Evolutionary conservation across 2,113 vertebrate species (phyloP).

Genomic region (Oceanodroma tethys): DNA sequence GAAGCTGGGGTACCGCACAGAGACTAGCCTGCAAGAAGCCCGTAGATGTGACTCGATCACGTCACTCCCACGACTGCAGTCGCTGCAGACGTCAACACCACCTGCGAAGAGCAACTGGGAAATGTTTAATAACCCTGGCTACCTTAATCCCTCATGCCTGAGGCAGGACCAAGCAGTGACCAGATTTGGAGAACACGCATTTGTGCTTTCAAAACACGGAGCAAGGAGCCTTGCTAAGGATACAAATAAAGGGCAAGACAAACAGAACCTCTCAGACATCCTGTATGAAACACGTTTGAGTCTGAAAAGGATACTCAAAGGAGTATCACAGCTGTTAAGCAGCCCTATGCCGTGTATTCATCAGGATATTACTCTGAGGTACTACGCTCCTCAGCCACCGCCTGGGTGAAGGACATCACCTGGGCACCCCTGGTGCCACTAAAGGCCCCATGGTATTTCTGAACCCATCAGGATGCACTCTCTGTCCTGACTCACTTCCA

Average conservation of each 20-base stretch:
- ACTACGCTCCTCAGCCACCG: background rate
- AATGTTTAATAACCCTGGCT: background rate
- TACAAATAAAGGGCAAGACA: background rate
- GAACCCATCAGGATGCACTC: background rate
- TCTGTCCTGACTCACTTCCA: background rate
- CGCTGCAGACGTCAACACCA: background rate
- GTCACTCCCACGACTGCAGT: background rate
- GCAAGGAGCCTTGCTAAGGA: background rate
- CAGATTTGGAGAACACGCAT: background rate
- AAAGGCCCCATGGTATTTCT: background rate
- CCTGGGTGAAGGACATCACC: background rate
- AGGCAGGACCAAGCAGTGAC: background rate
- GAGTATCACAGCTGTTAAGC: background rate
- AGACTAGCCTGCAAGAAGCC: background rate
- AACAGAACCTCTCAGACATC: background rate
- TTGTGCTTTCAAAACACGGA: background rate
- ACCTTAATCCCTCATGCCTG: background rate
- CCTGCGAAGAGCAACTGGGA: background rate
- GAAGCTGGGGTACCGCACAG: rapidly evolving
- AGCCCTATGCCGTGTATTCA: background rate
- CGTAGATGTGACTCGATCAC: background rate
- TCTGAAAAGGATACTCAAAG: background rate
- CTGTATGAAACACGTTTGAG: background rate
- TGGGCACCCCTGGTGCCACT: background rate
- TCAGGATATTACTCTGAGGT: background rate